Evolutionary conservation across 2,888 invertebrate genomes (phyloP), one percentile per base, ranked within the genome.

Genomic region (Melangyna quadrimaculata): DNA sequence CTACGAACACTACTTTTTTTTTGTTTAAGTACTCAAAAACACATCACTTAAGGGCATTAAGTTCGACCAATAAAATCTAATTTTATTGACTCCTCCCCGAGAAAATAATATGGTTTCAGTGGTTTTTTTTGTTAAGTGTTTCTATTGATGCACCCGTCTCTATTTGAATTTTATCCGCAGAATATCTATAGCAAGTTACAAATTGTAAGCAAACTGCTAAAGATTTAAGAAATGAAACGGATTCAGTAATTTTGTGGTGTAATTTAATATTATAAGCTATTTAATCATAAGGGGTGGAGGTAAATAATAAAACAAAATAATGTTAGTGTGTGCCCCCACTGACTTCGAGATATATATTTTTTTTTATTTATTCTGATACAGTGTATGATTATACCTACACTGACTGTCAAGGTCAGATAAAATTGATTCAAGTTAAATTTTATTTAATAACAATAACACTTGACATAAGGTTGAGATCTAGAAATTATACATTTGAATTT

Each of bases 321-420:
- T 35, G 43, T 24, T 67, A n/a, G n/a, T 80, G 51, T 79, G 24
- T 59, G 40, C 61, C 17, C 55, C 29, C 29, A 12, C 55, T 55
- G 37, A 32, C 32, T 55, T 53, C 2, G 48, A 59, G 24, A 19
- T 65, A 51, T 7, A 0, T 40, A n/a, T 7, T 24, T 24, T 24
- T 51, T 14, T 24, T 14, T 24, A n/a, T 7, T 0, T 14, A n/a
- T 55, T 55, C 29, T 55, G 55, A 32, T 10, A 55, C 29, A 32
- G 63, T 55, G 70, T 55, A 63, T 48, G 57, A 70, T 75, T 55
- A 55, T 32, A 27, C 48, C 73, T n/a, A n/a, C n/a, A n/a, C n/a
- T n/a, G n/a, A n/a, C 55, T 75, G 63, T 37, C 80, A 80, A 75
- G 80, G 80, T 75, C 63, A 75, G 48, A 37, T 63, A 24, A 55